Conservation (phyloP, 2,888 invertebrate genomes). For the Ichneumon xanthorius region DNA sequence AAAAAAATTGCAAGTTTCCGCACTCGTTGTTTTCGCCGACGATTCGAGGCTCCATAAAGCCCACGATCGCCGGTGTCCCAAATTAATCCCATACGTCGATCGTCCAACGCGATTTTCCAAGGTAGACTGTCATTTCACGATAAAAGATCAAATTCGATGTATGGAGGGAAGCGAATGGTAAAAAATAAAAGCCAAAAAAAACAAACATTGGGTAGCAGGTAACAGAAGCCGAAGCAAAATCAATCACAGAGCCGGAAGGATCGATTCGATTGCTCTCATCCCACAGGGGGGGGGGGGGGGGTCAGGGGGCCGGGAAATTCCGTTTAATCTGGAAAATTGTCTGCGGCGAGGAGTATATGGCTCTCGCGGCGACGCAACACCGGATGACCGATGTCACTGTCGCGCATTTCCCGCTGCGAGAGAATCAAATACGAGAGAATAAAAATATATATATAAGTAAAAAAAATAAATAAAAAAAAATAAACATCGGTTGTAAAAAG, state of each 20-base stretch:
- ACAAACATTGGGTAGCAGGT: conserved; percentile 26
- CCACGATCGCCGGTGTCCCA: neutral
- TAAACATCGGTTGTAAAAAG: conserved; percentile 19
- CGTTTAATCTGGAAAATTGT: conserved; percentile 66
- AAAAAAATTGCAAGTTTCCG: neutral
- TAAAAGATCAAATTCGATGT: conserved; percentile 46
- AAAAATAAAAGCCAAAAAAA: conserved; percentile 29
- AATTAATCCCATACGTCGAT: neutral
- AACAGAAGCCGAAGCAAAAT: conserved; percentile 62
- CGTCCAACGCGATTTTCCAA: conserved; percentile 9
- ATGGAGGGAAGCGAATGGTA: neutral
- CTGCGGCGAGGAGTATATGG: conserved; percentile 45
- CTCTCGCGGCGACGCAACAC: conserved; percentile 21
- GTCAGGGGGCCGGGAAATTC: conserved; percentile 9
- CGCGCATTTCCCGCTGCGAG: conserved; percentile 35
- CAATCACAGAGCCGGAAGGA: conserved; percentile 61
- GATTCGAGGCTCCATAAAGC: neutral
- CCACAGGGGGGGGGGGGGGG: conserved; percentile 15
- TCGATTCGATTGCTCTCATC: conserved; percentile 53
- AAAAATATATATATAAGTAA: no score
- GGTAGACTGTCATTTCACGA: conserved; percentile 16
- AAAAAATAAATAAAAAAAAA: neutral
- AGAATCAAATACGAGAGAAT: conserved; percentile 32
- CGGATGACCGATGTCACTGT: conserved; percentile 51
- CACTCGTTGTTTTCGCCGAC: neutral